These are phyloP conservation scores for Herminia tarsipennalis DNA, from an alignment of 2,888 invertebrate genomes.

Conservation along the genomic window DNA sequence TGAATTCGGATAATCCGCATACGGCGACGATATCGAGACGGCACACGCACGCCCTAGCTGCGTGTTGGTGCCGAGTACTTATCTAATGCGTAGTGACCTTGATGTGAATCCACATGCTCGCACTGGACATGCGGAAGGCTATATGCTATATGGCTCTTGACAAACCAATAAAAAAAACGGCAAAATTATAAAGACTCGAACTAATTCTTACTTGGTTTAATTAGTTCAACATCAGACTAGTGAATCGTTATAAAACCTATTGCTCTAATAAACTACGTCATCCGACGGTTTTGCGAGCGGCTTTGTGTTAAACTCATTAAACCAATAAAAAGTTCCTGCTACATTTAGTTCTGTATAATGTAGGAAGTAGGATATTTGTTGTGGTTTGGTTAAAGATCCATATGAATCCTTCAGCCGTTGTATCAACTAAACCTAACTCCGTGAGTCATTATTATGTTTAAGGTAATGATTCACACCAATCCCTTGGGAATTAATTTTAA, in stretches of 20 bases:
- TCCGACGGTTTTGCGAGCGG: too few species aligned
- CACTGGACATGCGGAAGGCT: slow-evolving; percentile 60
- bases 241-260: too few species aligned
- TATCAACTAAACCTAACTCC: too few species aligned
- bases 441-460: not conserved
- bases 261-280: too few species aligned
- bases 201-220: not conserved
- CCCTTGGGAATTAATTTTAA: not conserved
- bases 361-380: too few species aligned
- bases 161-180: slow-evolving; percentile 28
- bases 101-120: slow-evolving; percentile 58
- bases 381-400: too few species aligned
- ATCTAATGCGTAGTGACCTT: slow-evolving; percentile 63
- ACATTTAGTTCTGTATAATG: too few species aligned
- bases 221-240: too few species aligned
- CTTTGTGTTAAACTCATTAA: too few species aligned
- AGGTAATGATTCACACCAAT: not conserved
- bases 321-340: too few species aligned
- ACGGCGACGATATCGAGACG: slow-evolving; percentile 30
- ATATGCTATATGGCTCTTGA: slow-evolving; percentile 36
- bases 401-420: too few species aligned
- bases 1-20: slow-evolving; percentile 47
- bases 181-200: not conserved
- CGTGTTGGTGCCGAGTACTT: slow-evolving; percentile 47
- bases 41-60: slow-evolving; percentile 46